Percentiles rank a stretch among this genome's conserved stretches.
phyloP scores from a whole-genome alignment of 1,140 invertebrate species.

The Trichogramma pretiosum region DNA sequence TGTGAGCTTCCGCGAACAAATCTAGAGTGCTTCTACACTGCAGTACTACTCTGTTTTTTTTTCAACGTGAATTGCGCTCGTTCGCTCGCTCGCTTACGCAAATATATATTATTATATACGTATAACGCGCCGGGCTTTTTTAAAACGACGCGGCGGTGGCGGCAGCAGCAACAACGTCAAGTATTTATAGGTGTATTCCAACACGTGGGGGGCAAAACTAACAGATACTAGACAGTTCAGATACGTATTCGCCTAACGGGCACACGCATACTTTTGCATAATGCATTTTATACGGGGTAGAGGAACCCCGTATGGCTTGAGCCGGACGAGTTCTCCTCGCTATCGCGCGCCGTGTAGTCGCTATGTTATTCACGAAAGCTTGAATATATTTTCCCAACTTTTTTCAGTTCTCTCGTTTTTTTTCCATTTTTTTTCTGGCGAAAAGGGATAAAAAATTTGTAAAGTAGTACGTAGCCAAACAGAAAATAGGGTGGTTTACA shows the following conservation, averaged over 20 bases:
- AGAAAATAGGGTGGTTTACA: too few relatives aligned
- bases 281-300: constrained; percentile 21
- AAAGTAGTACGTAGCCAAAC: too few relatives aligned
- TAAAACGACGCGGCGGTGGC: constrained; percentile 2
- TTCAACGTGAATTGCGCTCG: background rate
- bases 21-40: too few relatives aligned
- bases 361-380: background rate
- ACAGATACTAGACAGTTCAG: constrained; percentile 25
- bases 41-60: too few relatives aligned
- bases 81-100: background rate
- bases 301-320: constrained; percentile 1
- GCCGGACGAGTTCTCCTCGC: background rate
- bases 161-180: too few relatives aligned
- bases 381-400: background rate
- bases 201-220: too few relatives aligned
- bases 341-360: background rate
- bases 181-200: too few relatives aligned
- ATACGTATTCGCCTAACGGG: constrained; percentile 29
- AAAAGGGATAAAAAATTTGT: background rate
- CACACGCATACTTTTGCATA: constrained; percentile 30
- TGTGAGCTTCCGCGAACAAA: too few relatives aligned
- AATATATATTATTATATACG: constrained; percentile 26
- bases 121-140: constrained; percentile 24
- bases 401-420: background rate
- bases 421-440: background rate